phyloP scores from a whole-genome alignment of 2,888 invertebrate genomes.

The Deilephila porcellus region DNA sequence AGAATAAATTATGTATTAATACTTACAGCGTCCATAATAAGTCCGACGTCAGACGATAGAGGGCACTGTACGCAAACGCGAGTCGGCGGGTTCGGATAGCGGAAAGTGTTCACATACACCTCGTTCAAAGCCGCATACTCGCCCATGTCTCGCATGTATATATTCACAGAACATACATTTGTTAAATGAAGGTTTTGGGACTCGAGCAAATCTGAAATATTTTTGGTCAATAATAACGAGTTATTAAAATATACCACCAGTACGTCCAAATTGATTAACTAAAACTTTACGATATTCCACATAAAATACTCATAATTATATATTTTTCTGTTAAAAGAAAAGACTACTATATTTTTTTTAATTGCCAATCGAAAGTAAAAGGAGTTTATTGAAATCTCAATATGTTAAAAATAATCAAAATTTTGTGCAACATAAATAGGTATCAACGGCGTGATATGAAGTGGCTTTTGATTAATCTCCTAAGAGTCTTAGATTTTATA shows the following conservation, averaged over 20 bases:
- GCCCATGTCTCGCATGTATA: conserved; percentile 93
- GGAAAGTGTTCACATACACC: conserved; percentile 90
- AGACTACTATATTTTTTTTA: no score
- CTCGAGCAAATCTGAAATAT: conserved; percentile 79
- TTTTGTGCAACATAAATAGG: background rate
- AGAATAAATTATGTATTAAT: background rate
- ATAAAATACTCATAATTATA: no score
- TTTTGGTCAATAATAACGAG: background rate
- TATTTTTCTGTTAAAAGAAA: no score
- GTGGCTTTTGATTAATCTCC: background rate
- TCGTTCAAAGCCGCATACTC: conserved; percentile 91
- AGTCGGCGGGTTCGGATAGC: conserved; percentile 92
- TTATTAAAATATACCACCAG: background rate
- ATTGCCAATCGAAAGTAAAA: background rate
- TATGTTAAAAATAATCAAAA: no score
- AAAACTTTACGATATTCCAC: no score
- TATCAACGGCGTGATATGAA: background rate
- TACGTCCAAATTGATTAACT: background rate
- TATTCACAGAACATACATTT: conserved; percentile 92
- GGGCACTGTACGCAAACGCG: conserved; percentile 94
- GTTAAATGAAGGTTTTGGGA: conserved; percentile 80
- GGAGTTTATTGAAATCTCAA: background rate
- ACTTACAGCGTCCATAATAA: conserved; percentile 90
- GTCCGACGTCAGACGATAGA: conserved; percentile 88
- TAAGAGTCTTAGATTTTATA: background rate